A percentile compares a stretch with the other conserved stretches of the same genome.
phyloP scores from a whole-genome alignment of 2,113 vertebrate species.

The Blennius ocellaris region DNA sequence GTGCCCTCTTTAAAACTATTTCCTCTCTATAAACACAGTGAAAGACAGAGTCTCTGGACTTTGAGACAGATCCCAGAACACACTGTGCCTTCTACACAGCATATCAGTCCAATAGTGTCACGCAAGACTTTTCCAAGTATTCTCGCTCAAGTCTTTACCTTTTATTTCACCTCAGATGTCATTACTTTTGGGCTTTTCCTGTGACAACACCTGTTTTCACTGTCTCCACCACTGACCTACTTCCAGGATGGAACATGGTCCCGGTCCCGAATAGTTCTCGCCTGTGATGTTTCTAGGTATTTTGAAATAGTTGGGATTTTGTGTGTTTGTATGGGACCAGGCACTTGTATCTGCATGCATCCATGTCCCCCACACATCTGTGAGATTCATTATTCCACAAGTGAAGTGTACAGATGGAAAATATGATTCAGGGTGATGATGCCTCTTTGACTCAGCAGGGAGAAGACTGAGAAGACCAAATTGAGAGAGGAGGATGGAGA shows the following conservation, averaged over 20 bases:
- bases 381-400: slow-evolving; percentile 73
- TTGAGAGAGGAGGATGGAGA: neutral
- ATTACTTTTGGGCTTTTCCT: slow-evolving; percentile 40
- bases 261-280: slow-evolving; percentile 41
- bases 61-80: slow-evolving; percentile 44
- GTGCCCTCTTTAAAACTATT: slow-evolving; percentile 26
- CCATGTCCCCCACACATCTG: slow-evolving; percentile 67
- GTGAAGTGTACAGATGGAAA: slow-evolving; percentile 77
- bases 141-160: slow-evolving; percentile 46
- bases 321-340: slow-evolving; percentile 53
- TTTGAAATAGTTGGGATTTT: slow-evolving; percentile 32
- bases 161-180: slow-evolving; percentile 45
- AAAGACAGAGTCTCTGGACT: slow-evolving; percentile 9
- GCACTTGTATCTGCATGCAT: slow-evolving; percentile 23
- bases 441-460: slow-evolving; percentile 73
- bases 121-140: slow-evolving; percentile 35
- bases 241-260: slow-evolving; percentile 54
- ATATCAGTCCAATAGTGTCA: slow-evolving; percentile 37
- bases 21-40: slow-evolving; percentile 12
- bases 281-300: slow-evolving; percentile 49
- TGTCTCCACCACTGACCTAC: slow-evolving; percentile 18
- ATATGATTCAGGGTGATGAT: slow-evolving; percentile 73
- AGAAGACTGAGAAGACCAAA: slow-evolving; percentile 41
- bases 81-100: slow-evolving; percentile 41
- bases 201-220: slow-evolving; percentile 58